A percentile compares a stretch with the other conserved stretches of the same genome.
Evolutionary conservation across 2,797 vertebrate species (phyloP).

Genomic region (Typhlichthys eigenmanni): DNA sequence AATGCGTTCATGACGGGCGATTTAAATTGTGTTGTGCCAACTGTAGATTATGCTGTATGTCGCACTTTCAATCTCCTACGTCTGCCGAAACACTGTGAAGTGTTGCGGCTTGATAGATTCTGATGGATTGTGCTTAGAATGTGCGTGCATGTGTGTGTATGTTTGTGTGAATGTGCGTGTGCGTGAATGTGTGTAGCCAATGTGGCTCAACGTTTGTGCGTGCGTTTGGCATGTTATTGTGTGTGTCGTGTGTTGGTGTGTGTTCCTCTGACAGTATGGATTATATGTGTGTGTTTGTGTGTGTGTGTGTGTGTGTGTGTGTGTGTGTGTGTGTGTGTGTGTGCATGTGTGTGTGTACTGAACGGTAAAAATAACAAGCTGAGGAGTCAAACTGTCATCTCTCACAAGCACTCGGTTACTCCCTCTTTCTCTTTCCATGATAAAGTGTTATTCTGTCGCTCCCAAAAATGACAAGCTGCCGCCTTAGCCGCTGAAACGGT

Average conservation of each 20-base stretch:
- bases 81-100: neutral
- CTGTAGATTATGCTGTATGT: too few species aligned
- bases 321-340: slow-evolving; percentile 14
- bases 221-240: slow-evolving; percentile 7
- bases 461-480: slow-evolving; percentile 41
- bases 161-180: neutral
- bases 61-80: too few species aligned
- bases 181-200: neutral
- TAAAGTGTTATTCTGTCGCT: slow-evolving; percentile 58
- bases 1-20: slow-evolving; percentile 33
- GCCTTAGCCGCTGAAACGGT: slow-evolving; percentile 42
- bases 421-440: slow-evolving; percentile 48
- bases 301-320: too few species aligned
- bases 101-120: neutral
- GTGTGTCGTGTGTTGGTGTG: slow-evolving; percentile 11
- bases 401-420: slow-evolving; percentile 31
- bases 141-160: neutral
- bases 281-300: neutral
- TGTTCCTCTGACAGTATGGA: neutral
- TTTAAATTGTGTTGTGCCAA: too few species aligned
- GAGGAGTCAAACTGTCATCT: slow-evolving; percentile 58
- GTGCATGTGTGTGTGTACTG: slow-evolving; percentile 36
- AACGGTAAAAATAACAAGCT: slow-evolving; percentile 70
- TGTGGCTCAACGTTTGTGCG: neutral
- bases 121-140: neutral